Base-by-base conservation (phyloP, 2,888 invertebrate genomes). In the Clostera curtula region DNA sequence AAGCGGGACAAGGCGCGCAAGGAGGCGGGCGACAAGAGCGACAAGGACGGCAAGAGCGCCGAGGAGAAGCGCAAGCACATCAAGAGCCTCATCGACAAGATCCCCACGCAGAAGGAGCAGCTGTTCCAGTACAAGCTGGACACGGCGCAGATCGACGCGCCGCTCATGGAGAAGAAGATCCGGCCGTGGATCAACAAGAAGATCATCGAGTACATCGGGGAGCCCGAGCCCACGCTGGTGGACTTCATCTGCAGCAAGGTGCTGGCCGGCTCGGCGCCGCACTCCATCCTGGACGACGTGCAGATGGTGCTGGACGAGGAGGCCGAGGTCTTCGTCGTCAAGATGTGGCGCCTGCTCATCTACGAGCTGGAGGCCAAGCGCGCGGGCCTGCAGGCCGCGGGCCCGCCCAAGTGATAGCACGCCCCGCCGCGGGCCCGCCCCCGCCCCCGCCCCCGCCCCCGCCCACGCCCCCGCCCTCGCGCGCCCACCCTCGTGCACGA, bases 141-240 rank as follows among this genome's bases (percentile, higher is more conserved):
- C 73, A 97, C 79, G 0, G 88, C 89, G 34, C 91, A 93, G 86
- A 88, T 89, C 85, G 90, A 90, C 61, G 85, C 86, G 71, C 77
- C 82, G 37, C 80, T 93, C 51, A 97, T 98, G 95, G 97, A 98
- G 70, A 93, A 93, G 68, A 91, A 98, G 71, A 97, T 99, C 67
- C 90, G 96, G 40, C 98, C 99, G 22, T 99, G 99, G 99, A 97
- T 99, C 54, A 97, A 97, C 82, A 99, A 98, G 85, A 99, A 99
- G 85, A 98, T 99, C 31, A 93, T 97, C 42, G 98, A 99, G 82
- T 99, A 98, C 80, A 98, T 99, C 65, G 98, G 99, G 17, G 99
- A 99, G 80, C 98, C 98, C 9, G 99, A 99, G 75, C 95, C 96
- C 14, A 96, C 97, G 7, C 85, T 99, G 27, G 97, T 98, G n/a